A percentile compares a stretch with the other conserved stretches of the same genome.
Evolutionary conservation across 2,888 invertebrate species (phyloP).

Genomic region (Hemicrepidius hirtus): DNA sequence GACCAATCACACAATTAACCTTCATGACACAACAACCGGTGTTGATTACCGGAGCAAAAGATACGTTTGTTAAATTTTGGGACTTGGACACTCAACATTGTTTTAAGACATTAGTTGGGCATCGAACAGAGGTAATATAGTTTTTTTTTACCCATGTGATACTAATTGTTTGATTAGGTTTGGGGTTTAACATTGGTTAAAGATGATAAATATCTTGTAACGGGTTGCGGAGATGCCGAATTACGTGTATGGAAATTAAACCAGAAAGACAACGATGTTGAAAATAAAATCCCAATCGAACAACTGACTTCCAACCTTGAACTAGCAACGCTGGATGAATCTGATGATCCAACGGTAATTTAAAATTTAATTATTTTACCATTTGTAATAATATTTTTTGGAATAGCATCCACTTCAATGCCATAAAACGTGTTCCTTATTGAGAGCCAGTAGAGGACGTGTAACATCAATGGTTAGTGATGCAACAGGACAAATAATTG

Average conservation of each 20-base stretch:
- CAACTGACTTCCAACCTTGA: constrained; percentile 73
- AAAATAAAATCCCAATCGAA: constrained; percentile 71
- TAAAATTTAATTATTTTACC: too few relatives aligned
- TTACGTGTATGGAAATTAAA: constrained; percentile 89
- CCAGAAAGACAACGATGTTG: constrained; percentile 73
- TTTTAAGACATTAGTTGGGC: constrained; percentile 94
- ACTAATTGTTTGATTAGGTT: constrained; percentile 74
- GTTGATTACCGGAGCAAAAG: constrained; percentile 90
- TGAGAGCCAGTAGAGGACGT: constrained; percentile 86
- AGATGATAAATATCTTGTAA: constrained; percentile 88
- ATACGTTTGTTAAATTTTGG: constrained; percentile 98
- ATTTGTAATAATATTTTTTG: constrained; percentile 47
- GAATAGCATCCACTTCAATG: constrained; percentile 82
- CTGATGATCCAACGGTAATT: constrained; percentile 74
- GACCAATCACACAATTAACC: constrained; percentile 86
- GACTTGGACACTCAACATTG: constrained; percentile 96
- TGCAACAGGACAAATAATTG: constrained; percentile 81
- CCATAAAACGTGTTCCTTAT: constrained; percentile 85
- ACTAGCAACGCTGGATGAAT: constrained; percentile 75
- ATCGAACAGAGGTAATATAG: constrained; percentile 83
- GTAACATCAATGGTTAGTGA: constrained; percentile 86
- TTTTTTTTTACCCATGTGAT: too few relatives aligned
- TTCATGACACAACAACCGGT: constrained; percentile 83
- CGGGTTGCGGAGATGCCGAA: constrained; percentile 90
- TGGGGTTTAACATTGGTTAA: constrained; percentile 89